phyloP scores from a whole-genome alignment of 53 echinoderm and acorn worm species.

The Holothuria scabra region DNA sequence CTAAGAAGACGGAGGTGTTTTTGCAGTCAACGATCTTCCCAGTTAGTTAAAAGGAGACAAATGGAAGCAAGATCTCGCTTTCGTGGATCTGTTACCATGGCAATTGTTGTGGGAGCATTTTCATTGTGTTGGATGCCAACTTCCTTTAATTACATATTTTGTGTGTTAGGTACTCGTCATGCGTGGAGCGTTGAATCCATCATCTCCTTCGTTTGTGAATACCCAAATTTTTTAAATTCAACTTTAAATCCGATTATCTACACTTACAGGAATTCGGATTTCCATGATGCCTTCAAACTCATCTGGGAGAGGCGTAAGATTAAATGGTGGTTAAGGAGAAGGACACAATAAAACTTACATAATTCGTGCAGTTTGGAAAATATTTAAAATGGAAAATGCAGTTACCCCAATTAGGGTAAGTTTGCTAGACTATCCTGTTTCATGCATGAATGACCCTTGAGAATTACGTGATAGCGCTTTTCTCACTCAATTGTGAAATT shows the following conservation, averaged over 20 bases:
- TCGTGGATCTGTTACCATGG: slow-evolving; percentile 29
- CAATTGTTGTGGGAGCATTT: slow-evolving; percentile 27
- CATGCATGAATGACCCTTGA: too few species aligned
- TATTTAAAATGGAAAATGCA: too few species aligned
- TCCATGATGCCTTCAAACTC: neutral
- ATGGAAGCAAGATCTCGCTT: slow-evolving; percentile 7
- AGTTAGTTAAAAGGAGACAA: slow-evolving; percentile 6
- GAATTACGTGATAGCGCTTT: too few species aligned
- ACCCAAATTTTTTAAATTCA: neutral
- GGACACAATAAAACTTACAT: too few species aligned
- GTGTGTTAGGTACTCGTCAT: neutral
- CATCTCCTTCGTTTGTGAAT: neutral
- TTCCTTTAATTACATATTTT: neutral
- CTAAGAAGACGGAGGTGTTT: neutral
- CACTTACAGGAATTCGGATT: neutral
- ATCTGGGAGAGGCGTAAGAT: neutral
- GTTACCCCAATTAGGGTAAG: too few species aligned
- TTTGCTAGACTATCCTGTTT: too few species aligned
- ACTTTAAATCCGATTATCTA: slow-evolving; percentile 26
- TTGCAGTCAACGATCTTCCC: neutral
- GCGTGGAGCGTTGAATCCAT: neutral
- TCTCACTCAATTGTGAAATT: too few species aligned
- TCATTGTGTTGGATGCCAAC: slow-evolving; percentile 31
- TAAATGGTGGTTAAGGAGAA: too few species aligned
- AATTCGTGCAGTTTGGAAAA: too few species aligned